Base-by-base conservation (phyloP, 2,113 vertebrate species). In the Toxotes chatareus region DNA sequence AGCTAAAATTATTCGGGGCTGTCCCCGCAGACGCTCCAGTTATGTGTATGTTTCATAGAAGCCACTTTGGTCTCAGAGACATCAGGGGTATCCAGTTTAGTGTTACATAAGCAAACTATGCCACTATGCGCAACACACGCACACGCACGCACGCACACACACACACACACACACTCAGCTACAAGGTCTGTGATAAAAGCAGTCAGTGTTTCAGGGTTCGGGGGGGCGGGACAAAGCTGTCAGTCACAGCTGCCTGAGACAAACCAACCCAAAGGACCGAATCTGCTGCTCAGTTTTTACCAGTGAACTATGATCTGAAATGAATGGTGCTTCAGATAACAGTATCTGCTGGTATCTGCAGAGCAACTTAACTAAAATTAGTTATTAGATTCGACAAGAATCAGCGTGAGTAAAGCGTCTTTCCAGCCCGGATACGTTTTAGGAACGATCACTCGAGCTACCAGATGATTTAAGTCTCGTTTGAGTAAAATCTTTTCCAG, bases 1-100 rank as follows among this genome's bases (percentile, higher is more conserved):
- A 40, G 82, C 86, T 92, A 80, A 88, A 91, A 84, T 91, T 92
- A 92, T 70, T 61, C 44, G 12, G 70, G 89, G 86, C 70, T 86
- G 84, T 89, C 89, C 87, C 92, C 23, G 17, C 13, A 79, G 86
- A 91, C 69, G 9, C 77, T 83, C 76, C 78, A 80, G 73, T 56
- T 74, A 85, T 87, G 88, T 71, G 88, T 75, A 63, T 69, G 76
- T 61, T 75, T 66, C 72, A 78, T 60, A 62, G 88, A 68, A 75
- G 77, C 74, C 62, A 47, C 78, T 84, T 76, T 61, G 66, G 82
- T 79, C 66, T 74, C 76, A n/a, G 56, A 76, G 86, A 77, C 84
- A 73, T 76, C 59, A 63, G 84, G 70, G 44, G 80, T 66, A 80
- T 80, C 82, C 73, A 76, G 82, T 85, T 64, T 75, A 78, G 70